Percentiles rank a stretch among this genome's conserved stretches.
phyloP scores from a whole-genome alignment of 64 coral and sea anemone species.

The Stichodactyla mertensii region DNA sequence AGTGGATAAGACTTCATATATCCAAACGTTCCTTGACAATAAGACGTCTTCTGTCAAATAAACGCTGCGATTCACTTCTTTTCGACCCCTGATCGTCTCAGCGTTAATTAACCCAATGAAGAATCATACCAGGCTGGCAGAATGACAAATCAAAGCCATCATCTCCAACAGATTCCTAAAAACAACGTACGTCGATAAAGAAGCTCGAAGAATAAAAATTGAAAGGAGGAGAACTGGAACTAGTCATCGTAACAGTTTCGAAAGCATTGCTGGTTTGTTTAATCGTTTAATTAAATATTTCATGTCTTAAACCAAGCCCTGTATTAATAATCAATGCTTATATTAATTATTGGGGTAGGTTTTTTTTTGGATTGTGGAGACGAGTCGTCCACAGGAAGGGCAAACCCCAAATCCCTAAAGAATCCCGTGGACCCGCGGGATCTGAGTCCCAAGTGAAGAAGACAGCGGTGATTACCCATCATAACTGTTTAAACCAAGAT shows the following conservation, averaged over 20 bases:
- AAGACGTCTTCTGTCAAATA: neutral
- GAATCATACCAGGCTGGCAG: neutral
- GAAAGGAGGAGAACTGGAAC: neutral
- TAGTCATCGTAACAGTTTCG: neutral
- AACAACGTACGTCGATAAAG: too few species aligned
- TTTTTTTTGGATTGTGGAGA: neutral
- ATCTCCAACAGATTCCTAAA: neutral
- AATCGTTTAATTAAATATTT: neutral
- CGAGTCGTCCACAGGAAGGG: neutral
- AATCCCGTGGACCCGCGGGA: slow-evolving; percentile 1
- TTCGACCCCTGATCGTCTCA: neutral
- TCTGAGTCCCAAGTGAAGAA: neutral
- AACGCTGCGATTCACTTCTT: neutral
- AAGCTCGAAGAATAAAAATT: neutral
- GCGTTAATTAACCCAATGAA: neutral
- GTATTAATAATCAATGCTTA: too few species aligned
- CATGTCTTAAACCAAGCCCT: neutral
- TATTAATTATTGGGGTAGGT: too few species aligned
- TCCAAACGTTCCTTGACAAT: too few species aligned
- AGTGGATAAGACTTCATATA: neutral
- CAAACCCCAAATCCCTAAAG: neutral
- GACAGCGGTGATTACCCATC: slow-evolving; percentile 33
- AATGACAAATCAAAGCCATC: neutral
- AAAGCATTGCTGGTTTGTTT: neutral
- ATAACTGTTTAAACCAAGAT: slow-evolving; percentile 40